Evolutionary conservation across 2,113 vertebrate genomes (phyloP).

Genomic region (Corythornis madagascariensis): DNA sequence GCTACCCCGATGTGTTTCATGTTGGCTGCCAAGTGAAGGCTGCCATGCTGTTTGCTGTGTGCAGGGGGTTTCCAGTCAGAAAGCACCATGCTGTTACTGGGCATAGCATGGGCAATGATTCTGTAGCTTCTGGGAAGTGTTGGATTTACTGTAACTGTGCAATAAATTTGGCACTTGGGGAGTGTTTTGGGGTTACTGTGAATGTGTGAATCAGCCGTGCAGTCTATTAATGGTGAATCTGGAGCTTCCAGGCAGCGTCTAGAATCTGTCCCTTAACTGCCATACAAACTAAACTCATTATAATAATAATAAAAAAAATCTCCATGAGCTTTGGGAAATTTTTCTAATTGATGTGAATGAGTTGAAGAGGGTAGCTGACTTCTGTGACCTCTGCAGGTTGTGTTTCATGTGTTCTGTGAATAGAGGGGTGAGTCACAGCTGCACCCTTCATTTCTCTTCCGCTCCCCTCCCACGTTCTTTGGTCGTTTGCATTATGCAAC

Average conservation of each 20-base stretch:
- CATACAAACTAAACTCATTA: neutral
- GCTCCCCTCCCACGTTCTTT: neutral
- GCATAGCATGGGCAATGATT: neutral
- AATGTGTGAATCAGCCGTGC: slow-evolving; percentile 15
- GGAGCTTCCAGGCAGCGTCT: neutral
- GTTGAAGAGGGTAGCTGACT: slow-evolving; percentile 35
- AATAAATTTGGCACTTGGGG: neutral
- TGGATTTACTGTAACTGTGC: slow-evolving; percentile 8
- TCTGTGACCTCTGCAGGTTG: neutral
- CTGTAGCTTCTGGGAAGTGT: neutral
- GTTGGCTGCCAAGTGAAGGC: accelerated
- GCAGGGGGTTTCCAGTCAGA: neutral
- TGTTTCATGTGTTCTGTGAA: neutral
- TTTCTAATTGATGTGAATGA: slow-evolving; percentile 18
- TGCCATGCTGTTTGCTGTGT: neutral
- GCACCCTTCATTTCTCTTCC: slow-evolving; percentile 4
- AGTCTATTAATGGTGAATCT: neutral
- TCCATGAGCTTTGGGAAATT: neutral
- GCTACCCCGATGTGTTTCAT: neutral
- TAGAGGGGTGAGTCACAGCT: slow-evolving; percentile 2
- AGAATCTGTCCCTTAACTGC: neutral
- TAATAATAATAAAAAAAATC: neutral
- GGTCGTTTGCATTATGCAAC: neutral
- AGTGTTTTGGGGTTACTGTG: slow-evolving; percentile 1
- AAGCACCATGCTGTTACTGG: accelerated